These are phyloP conservation scores for Eutolmus rufibarbis DNA, from an alignment of 2,888 invertebrate genomes.

Conservation along the genomic window DNA sequence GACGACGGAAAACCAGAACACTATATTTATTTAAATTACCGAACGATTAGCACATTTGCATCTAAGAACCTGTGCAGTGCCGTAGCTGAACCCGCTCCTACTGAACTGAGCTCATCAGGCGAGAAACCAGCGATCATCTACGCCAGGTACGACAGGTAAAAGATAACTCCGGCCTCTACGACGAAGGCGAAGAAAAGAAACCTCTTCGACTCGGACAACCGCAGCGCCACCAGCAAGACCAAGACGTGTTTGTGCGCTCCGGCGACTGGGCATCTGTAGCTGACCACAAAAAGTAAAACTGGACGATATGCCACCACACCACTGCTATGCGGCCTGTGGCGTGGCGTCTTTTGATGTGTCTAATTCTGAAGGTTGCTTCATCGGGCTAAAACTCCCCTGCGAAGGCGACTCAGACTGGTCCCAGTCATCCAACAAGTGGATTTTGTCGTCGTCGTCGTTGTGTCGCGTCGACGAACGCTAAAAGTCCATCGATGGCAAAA, in stretches of 20 bases:
- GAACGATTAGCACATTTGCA: background rate
- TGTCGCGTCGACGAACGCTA: background rate
- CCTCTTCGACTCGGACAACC: background rate
- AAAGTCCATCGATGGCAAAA: background rate
- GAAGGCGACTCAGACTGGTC: background rate
- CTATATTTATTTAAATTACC: background rate
- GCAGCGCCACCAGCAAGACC: background rate
- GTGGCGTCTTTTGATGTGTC: slow-evolving; percentile 8
- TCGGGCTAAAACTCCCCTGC: background rate
- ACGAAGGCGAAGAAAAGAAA: background rate
- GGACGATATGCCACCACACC: background rate
- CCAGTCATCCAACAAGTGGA: slow-evolving; percentile 17
- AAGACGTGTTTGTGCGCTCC: background rate
- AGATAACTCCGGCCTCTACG: background rate
- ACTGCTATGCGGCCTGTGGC: background rate
- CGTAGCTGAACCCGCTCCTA: background rate
- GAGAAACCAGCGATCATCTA: slow-evolving; percentile 33
- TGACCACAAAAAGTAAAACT: slow-evolving; percentile 19
- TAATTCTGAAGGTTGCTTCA: slow-evolving; percentile 24
- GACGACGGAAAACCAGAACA: background rate
- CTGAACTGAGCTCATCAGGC: slow-evolving; percentile 34
- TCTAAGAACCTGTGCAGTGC: background rate
- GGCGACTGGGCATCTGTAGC: background rate
- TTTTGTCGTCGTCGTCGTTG: background rate
- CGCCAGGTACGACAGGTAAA: background rate